Base-by-base conservation (phyloP, 2,888 invertebrate species). In the Elmis aenea region DNA sequence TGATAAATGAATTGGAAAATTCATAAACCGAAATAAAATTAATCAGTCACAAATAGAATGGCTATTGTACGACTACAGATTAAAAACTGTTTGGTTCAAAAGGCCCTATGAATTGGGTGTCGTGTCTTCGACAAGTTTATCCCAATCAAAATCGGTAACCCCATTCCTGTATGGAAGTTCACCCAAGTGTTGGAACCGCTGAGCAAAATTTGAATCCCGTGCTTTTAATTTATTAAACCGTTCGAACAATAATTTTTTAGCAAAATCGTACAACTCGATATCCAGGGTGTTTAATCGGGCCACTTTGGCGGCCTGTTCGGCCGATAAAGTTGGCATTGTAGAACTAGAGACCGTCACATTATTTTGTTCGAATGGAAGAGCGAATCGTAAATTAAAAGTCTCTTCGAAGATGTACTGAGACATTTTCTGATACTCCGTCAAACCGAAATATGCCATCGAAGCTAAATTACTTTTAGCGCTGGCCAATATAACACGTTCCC, bases 361-460 rank as follows among this genome's bases (percentile, higher is more conserved):
- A 68, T 91, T 88, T 67, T 95, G 95, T 56, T 87, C 86, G 67
- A 94, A 92, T 31, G 88, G 86, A 55, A 90, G 83, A 42, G 86
- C 85, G 67, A 92, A 93, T 43, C 89, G 77, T 58, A 94, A 75
- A 66, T 88, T 88, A 64, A 95, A 95, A 9, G 90, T 91, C 69
- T 89, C 88, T 63, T 95, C 94, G 65, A 95, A 95, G 52, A 94
- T 84, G 67, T 92, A 92, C 66, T 93, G 93, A 14, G 89, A 64
- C 55, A 87, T 86, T 77, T 87, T 86, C 71, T 97, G 96, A 69
- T 81, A 83, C 70, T 99, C 99, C 4, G 95, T 94, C 46, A 99
- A 77, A 47, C 96, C 97, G 68, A 97, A 97, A 69, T 92, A 99
- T 33, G 96, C 88, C 91, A 99, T 92, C 28, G 85, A 84, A 43